Percentiles rank a stretch among this genome's conserved stretches.
Conservation (phyloP, 2,113 vertebrate genomes). For the Narcine bancroftii region DNA sequence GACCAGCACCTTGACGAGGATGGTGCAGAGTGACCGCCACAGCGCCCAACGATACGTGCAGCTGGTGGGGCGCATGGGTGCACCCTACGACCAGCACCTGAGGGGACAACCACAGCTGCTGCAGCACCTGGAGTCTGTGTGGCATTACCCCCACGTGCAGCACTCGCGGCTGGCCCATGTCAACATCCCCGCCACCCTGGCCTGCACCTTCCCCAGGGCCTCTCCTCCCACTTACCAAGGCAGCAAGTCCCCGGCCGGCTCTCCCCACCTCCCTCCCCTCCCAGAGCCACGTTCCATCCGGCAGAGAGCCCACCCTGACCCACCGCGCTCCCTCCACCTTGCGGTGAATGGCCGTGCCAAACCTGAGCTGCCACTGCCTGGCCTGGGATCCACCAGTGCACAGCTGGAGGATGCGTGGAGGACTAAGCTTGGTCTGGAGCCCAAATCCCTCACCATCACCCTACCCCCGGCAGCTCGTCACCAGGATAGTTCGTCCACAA, state of each 20-base stretch:
- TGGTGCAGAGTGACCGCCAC: slow-evolving; percentile 40
- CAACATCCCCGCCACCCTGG: slow-evolving; percentile 45
- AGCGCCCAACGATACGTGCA: slow-evolving; percentile 47
- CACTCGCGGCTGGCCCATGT: slow-evolving; percentile 43
- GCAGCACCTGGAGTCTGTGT: slow-evolving; percentile 47
- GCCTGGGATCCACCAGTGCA: slow-evolving; percentile 45
- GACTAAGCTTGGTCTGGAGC: slow-evolving; percentile 44
- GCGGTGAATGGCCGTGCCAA: slow-evolving; percentile 43
- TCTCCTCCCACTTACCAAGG: not conserved
- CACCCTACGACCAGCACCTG: slow-evolving; percentile 44
- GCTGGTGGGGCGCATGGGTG: slow-evolving; percentile 44
- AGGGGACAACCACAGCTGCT: slow-evolving; percentile 41
- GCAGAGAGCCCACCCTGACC: not conserved
- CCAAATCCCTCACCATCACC: slow-evolving; percentile 44
- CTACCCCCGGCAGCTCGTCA: too few species aligned
- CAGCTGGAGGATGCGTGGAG: slow-evolving; percentile 43
- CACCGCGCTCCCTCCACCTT: slow-evolving; percentile 38
- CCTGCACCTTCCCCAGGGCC: slow-evolving; percentile 43
- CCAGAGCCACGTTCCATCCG: not conserved
- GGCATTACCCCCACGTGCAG: slow-evolving; percentile 43
- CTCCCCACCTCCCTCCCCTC: not conserved
- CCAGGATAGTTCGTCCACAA: too few species aligned
- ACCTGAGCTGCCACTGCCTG: slow-evolving; percentile 45
- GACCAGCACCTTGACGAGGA: slow-evolving; percentile 39
- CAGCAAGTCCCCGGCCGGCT: not conserved